Base-by-base conservation (phyloP, 2,888 invertebrate genomes). In the Melanotus villosus region DNA sequence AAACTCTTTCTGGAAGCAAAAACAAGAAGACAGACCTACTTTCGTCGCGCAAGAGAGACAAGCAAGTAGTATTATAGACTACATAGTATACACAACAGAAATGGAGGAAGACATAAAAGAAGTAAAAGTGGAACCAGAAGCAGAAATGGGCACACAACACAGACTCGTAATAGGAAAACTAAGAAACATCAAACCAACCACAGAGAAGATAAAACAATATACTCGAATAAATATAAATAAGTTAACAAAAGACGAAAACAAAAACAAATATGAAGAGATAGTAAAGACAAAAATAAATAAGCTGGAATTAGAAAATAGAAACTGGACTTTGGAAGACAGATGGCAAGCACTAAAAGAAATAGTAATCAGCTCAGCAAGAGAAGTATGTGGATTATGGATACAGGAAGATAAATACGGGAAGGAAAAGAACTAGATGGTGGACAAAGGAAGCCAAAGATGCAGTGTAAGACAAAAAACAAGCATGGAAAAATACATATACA, bases 341-440 rank as follows among this genome's bases (percentile, higher is more conserved):
- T 43, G 43, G 18, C 43, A 43, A 43, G 43, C 14, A 43, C 16
- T 16, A 43, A 19, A 43, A 43, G 43, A 43, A 43, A 43, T 43
- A 43, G n/a, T 43, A 43, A 43, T 43, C 6, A 43, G 19, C 43
- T 43, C 43, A 16, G 43, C 43, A 43, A 43, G 14, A 43, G 43
- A 43, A 43, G 43, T 43, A 16, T 43, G 43, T 19, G 43, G 43
- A 43, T 43, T 43, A 16, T 19, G 43, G 43, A 43, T 43, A 16
- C 43, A 43, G n/a, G 18, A 43, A 16, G 43, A 43, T 3, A 43
- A 43, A 43, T 43, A 43, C 38, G 5, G 14, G 38, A 38, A 38
- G 38, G 14, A 38, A 38, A n/a, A 38, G 38, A 38, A 38, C 38
- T 43, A 43, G 43, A 43, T 43, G 43, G 43, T 43, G 43, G 43